Conservation (phyloP, 2,797 vertebrate genomes). For the Coregonus sp. region DNA sequence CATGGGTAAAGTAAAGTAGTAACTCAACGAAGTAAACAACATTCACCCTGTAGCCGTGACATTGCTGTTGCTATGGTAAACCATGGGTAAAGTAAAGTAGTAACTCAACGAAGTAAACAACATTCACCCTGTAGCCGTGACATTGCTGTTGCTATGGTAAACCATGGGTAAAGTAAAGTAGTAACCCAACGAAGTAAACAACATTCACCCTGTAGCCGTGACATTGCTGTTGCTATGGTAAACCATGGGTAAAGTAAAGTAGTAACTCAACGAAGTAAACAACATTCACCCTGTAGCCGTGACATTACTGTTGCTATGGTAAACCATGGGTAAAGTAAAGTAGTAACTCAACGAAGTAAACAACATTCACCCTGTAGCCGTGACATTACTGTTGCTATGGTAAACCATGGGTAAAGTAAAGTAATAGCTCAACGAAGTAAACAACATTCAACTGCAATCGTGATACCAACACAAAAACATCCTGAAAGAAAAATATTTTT, state of each 20-base stretch:
- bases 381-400: slow-evolving; percentile 17
- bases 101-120: slow-evolving; percentile 8
- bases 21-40: slow-evolving; percentile 8
- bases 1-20: slow-evolving; percentile 24
- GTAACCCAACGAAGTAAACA: slow-evolving; percentile 6
- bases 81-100: slow-evolving; percentile 25
- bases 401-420: slow-evolving; percentile 26
- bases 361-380: no score
- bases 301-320: no score
- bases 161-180: slow-evolving; percentile 25
- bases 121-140: slow-evolving; percentile 12
- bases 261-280: slow-evolving; percentile 5
- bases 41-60: slow-evolving; percentile 15
- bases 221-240: slow-evolving; percentile 14
- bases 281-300: no score
- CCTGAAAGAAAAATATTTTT: background rate
- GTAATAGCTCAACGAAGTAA: slow-evolving; percentile 2
- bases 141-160: slow-evolving; percentile 6
- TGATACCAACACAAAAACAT: background rate
- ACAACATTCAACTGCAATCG: slow-evolving; percentile 9
- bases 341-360: no score
- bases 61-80: slow-evolving; percentile 4
- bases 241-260: slow-evolving; percentile 26
- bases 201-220: slow-evolving; percentile 3
- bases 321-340: no score